Evolutionary conservation across 2,113 vertebrate species (phyloP), one percentile per base, ranked within the genome.

Genomic region (Sturnira hondurensis): DNA sequence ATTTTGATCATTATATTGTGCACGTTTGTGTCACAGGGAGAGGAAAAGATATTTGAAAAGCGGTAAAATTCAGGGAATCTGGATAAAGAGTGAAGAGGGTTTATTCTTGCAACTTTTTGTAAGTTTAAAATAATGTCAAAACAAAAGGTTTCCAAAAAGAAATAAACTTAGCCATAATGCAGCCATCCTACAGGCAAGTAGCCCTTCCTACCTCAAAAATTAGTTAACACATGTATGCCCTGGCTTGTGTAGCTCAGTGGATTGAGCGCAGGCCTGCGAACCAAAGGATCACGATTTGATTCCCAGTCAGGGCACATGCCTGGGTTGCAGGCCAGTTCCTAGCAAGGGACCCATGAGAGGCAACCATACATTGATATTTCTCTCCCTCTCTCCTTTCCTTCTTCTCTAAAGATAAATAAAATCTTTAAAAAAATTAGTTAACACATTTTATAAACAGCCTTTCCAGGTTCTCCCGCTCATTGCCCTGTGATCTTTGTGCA

Each of bases 111-210:
- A 89, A 65, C 41, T 87, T 81, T 58, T 36, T 61, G 7, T 61
- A 73, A 89, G 28, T 86, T 78, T 86, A 28, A 90, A 91, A 78
- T 85, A 65, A 61, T n/a, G 5, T 89, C 77, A 38, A 95, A 92
- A 58, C 68, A 26, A 52, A 88, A 93, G 12, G 0, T 31, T 74
- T 47, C n/a, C n/a, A n/a, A 43, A 43, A 43, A 43, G 8, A 43
- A 28, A 54, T 58, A 80, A 80, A 56, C 15, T 70, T 36, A 74
- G 26, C 36, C 77, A 96, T 63, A 73, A 70, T 63, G 4, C 5
- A 88, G 13, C 36, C 74, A 13, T 70, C 41, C 8, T 24, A 19
- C 2, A 86, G 13, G 65, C 22, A 92, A 94, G 7, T 24, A 67
- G 3, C 22, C 26, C 7, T 70, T 56, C 11, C 4, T 43, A 26